Base-by-base conservation (phyloP, 2,113 vertebrate genomes). In the Paramisgurnus dabryanus region DNA sequence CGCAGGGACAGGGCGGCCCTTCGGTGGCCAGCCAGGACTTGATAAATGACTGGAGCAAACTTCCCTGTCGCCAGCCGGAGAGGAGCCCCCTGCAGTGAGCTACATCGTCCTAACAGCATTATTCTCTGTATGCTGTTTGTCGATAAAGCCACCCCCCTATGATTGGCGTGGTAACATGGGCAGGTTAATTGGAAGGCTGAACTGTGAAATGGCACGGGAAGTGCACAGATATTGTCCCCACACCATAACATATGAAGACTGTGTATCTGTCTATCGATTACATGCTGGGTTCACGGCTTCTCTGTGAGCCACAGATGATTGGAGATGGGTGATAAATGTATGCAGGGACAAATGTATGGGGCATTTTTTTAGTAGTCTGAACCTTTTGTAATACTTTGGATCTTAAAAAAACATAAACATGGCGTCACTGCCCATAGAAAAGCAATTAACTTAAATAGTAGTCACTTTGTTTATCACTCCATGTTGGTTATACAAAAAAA, bases 181-280 rank as follows among this genome's bases (percentile, higher is more conserved):
- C 90, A 92, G 93, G 93, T 93, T 93, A 93, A 93, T 93, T 92
- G 92, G 92, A 93, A 93, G 90, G 87, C 92, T 93, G 92, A 94
- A 93, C 92, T 93, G 93, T 92, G 91, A 91, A 92, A 93, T 90
- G 86, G 92, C 92, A 90, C 85, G 89, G 92, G 92, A 93, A 92
- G 90, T 86, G 89, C 88, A 86, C 91, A 91, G 90, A 93, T 92
- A 90, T 89, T 86, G 87, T 90, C 90, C 88, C 86, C 85, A 91
- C 91, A 91, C 90, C 90, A 92, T 92, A 92, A 92, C 92, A 91
- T 90, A 90, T 89, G 85, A 89, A 90, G 89, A 85, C 85, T 89
- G 88, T 90, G 90, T 91, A 91, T 93, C 89, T 90, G 86, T 88
- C 89, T 92, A 93, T 93, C 90, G 92, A 93, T 93, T 92, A 91